Conservation (phyloP, 2,888 invertebrate genomes). For the Orthosia gothica region DNA sequence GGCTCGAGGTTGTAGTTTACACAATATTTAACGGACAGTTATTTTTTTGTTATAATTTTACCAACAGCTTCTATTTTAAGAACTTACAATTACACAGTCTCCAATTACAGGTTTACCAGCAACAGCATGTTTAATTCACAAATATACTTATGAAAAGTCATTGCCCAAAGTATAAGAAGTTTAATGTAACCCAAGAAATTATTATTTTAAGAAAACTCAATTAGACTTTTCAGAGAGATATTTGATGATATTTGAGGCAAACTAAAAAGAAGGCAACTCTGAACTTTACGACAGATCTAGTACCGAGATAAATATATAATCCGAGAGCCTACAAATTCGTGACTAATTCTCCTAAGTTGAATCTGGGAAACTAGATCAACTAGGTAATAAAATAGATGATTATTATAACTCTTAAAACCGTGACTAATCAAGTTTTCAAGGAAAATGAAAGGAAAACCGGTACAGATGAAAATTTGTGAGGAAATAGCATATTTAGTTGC, state of each 20-base stretch:
- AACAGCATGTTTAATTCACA: too few relatives aligned
- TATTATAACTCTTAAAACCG: neutral
- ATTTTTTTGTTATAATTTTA: too few relatives aligned
- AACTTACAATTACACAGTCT: too few relatives aligned
- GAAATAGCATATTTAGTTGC: neutral
- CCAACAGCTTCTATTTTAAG: too few relatives aligned
- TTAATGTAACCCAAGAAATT: too few relatives aligned
- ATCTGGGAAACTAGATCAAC: neutral
- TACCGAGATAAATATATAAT: neutral
- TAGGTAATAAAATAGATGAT: conserved; percentile 12
- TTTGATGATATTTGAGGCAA: neutral
- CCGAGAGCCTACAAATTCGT: conserved; percentile 14
- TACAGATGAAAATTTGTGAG: conserved; percentile 20
- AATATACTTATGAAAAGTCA: too few relatives aligned
- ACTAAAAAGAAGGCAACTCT: neutral
- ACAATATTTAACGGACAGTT: conserved; percentile 4
- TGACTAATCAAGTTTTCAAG: conserved; percentile 41
- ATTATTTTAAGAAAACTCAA: too few relatives aligned
- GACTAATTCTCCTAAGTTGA: conserved; percentile 32
- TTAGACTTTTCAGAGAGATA: too few relatives aligned
- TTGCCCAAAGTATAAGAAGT: too few relatives aligned
- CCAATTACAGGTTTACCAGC: too few relatives aligned
- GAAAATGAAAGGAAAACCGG: conserved; percentile 47
- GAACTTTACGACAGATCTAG: neutral
- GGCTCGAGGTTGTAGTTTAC: neutral